Base-by-base conservation (phyloP, 2,113 vertebrate genomes). In the Nothoprocta perdicaria region DNA sequence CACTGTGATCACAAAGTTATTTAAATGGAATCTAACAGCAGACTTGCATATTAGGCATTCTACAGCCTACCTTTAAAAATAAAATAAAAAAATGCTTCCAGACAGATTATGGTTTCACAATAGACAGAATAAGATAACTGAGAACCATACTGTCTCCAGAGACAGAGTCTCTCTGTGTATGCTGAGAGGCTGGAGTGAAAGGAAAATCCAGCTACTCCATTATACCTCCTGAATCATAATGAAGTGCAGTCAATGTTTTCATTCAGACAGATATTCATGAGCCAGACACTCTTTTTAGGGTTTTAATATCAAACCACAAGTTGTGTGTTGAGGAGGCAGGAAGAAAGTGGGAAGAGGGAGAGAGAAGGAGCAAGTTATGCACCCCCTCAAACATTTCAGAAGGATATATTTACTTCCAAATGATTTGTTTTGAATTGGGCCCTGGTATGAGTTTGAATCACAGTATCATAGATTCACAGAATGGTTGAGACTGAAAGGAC, bases 221-320 rank as follows among this genome's bases (percentile, higher is more conserved):
- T 63, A 77, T 29, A 46, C 24, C 63, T 66, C 67, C 75, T 87
- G 81, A 92, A 94, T 94, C 27, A 31, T 79, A 93, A 90, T 80
- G 84, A 95, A 80, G 78, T 41, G 50, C 33, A 67, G 55, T 63
- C 63, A 90, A 71, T 74, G 84, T 50, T 77, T 63, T 53, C 86
- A 92, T 90, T 95, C 50, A 80, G 53, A 65, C 18, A 82, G 31
- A 79, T 84, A 95, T 76, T 94, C 50, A 90, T 85, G 50, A 90
- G 19, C 19, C 57, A 69, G 80, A 6, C 38, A 80, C 53, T 11
- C 5, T 67, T 89, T 26, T 94, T 55, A 71, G 83, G 78, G 55
- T 46, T 18, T 45, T n/a, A 33, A 12, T 3, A 88, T 33, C 43
- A 67, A 90, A 45, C 5, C 11, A 65, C 10, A 10, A 45, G 58